A percentile compares a stretch with the other conserved stretches of the same genome.
Evolutionary conservation across 2,888 invertebrate species (phyloP).

Genomic region (Cheilosia pagana): DNA sequence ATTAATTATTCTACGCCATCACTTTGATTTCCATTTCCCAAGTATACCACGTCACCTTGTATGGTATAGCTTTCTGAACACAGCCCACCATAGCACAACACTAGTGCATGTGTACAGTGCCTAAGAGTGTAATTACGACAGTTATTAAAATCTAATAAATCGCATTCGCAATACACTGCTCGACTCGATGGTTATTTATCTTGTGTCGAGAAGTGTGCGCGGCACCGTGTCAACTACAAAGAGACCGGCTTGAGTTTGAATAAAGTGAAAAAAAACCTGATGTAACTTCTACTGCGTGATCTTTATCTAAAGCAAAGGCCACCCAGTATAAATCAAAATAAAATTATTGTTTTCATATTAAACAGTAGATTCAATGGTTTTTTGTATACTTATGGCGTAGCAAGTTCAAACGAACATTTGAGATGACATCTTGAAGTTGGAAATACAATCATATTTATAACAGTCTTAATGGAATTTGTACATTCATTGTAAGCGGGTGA

Average conservation of each 20-base stretch:
- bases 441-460: not conserved
- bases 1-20: slow-evolving; percentile 63
- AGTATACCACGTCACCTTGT: slow-evolving; percentile 17
- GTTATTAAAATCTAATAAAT: slow-evolving; percentile 71
- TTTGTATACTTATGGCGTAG: not conserved
- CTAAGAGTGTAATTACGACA: slow-evolving; percentile 56
- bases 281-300: slow-evolving; percentile 10
- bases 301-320: slow-evolving; percentile 34
- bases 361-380: slow-evolving; percentile 22
- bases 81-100: slow-evolving; percentile 26
- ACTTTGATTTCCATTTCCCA: slow-evolving; percentile 16
- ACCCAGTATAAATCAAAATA: slow-evolving; percentile 38
- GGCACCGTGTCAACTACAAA: slow-evolving; percentile 10
- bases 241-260: not conserved
- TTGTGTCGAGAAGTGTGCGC: slow-evolving; percentile 43
- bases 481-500: not conserved
- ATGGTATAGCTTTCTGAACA: slow-evolving; percentile 24
- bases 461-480: not conserved
- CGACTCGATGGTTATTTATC: slow-evolving; percentile 51
- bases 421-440: slow-evolving; percentile 26
- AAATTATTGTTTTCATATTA: slow-evolving; percentile 10
- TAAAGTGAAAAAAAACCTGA: slow-evolving; percentile 21
- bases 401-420: slow-evolving; percentile 5
- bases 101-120: slow-evolving; percentile 7
- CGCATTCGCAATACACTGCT: slow-evolving; percentile 28